Evolutionary conservation across 2,113 vertebrate genomes (phyloP).

Genomic region (Callopanchax toddi): DNA sequence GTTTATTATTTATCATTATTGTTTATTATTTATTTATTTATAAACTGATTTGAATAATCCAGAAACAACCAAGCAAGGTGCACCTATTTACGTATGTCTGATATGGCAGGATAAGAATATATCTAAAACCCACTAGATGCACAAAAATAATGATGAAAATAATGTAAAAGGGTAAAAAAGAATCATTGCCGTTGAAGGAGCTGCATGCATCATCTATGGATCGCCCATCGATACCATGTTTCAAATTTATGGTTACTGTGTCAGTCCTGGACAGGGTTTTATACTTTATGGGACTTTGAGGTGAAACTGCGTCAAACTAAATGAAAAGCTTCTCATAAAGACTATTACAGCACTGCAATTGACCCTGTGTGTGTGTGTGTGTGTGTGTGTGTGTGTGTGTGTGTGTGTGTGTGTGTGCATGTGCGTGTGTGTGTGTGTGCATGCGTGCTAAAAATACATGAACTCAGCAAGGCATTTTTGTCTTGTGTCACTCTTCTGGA

Average conservation of each 20-base stretch:
- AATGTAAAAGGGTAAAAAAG: no score
- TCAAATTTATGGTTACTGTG: not conserved
- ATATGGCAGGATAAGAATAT: no score
- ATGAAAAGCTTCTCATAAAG: constrained; percentile 35
- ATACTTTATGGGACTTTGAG: constrained; percentile 2
- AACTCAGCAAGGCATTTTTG: constrained; percentile 57
- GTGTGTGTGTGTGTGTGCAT: not conserved
- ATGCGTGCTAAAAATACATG: constrained; percentile 58
- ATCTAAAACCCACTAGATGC: no score
- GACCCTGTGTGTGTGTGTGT: constrained; percentile 7
- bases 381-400: not conserved
- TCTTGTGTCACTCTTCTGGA: constrained; percentile 66
- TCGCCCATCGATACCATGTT: not conserved
- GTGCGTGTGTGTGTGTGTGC: not conserved
- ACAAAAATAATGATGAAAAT: no score
- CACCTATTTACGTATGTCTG: no score
- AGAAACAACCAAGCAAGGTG: not conserved
- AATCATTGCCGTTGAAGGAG: not conserved
- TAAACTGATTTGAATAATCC: no score
- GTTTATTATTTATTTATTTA: no score
- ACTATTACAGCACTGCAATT: not conserved
- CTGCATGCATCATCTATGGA: not conserved
- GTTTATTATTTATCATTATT: no score
- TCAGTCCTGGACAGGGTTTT: not conserved
- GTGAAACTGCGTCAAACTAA: constrained; percentile 29